Conservation (phyloP, 2,888 invertebrate genomes). For the Caenorhabditis sp. region DNA sequence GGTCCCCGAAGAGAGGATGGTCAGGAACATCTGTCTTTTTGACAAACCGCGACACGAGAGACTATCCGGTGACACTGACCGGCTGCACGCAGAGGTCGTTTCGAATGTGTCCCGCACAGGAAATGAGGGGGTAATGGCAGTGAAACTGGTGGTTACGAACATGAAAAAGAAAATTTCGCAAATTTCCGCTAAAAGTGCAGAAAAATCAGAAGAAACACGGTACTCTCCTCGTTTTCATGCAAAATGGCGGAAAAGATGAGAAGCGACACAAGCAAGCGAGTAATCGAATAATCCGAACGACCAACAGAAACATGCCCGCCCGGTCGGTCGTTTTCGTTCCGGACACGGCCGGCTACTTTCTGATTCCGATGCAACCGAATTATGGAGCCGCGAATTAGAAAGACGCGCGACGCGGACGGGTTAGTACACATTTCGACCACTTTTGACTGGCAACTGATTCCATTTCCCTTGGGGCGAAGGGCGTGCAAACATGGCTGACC, state of each 20-base stretch:
- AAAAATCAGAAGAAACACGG: too few relatives aligned
- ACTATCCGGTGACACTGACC: slow-evolving; percentile 45
- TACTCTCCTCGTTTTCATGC: too few relatives aligned
- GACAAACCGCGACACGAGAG: slow-evolving; percentile 37
- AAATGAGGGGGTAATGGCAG: too few relatives aligned
- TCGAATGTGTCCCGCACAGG: background rate
- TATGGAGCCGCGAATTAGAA: background rate
- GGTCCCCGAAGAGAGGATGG: slow-evolving; percentile 17
- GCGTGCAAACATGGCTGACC: too few relatives aligned
- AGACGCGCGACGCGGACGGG: too few relatives aligned
- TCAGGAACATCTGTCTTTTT: slow-evolving; percentile 47
- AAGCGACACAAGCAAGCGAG: background rate
- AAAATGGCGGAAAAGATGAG: slow-evolving; percentile 11
- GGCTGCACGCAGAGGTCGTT: slow-evolving; percentile 1
- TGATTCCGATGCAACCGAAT: background rate
- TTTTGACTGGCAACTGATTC: too few relatives aligned
- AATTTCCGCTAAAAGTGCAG: too few relatives aligned
- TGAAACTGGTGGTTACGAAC: too few relatives aligned
- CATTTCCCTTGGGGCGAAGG: background rate
- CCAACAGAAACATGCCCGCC: slow-evolving; percentile 37
- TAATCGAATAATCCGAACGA: slow-evolving; percentile 49
- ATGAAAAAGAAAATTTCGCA: too few relatives aligned
- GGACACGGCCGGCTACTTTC: slow-evolving; percentile 14
- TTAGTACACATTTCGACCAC: too few relatives aligned
- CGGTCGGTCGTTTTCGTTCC: background rate